phyloP scores from a whole-genome alignment of 2,113 vertebrate species.

The Cryptomyrus ogoouensis region DNA sequence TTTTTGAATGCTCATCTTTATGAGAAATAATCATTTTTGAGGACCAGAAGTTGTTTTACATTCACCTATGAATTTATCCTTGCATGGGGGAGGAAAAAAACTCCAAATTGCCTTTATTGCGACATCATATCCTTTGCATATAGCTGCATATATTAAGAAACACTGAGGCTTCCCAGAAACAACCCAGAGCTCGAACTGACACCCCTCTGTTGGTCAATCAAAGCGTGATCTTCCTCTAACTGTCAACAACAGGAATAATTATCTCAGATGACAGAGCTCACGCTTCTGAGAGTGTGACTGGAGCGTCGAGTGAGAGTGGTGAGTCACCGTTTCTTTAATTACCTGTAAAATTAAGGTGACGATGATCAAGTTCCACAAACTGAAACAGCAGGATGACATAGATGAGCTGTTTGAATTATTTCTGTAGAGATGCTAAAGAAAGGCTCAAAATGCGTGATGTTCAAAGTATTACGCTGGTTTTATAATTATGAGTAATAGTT shows the following conservation, averaged over 20 bases:
- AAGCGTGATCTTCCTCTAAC: background rate
- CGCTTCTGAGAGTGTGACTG: background rate
- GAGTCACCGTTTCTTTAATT: background rate
- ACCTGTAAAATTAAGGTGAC: background rate
- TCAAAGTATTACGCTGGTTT: background rate
- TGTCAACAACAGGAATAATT: background rate
- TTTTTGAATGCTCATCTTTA: background rate
- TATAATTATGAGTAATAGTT: background rate
- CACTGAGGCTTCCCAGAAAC: background rate
- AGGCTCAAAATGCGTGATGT: background rate
- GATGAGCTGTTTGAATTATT: background rate
- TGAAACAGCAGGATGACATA: background rate
- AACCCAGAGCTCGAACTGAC: background rate
- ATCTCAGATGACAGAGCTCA: background rate
- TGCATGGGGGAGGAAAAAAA: background rate
- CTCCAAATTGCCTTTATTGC: background rate
- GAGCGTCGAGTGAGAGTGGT: background rate
- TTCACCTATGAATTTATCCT: background rate
- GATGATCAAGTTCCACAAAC: background rate
- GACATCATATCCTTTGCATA: background rate
- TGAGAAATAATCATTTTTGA: background rate
- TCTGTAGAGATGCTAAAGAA: background rate
- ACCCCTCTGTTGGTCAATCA: background rate
- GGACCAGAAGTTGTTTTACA: background rate
- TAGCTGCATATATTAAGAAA: background rate